Percentiles rank a stretch among this genome's conserved stretches.
Evolutionary conservation across 2,888 invertebrate genomes (phyloP).

Genomic region (Coelinius sp.): DNA sequence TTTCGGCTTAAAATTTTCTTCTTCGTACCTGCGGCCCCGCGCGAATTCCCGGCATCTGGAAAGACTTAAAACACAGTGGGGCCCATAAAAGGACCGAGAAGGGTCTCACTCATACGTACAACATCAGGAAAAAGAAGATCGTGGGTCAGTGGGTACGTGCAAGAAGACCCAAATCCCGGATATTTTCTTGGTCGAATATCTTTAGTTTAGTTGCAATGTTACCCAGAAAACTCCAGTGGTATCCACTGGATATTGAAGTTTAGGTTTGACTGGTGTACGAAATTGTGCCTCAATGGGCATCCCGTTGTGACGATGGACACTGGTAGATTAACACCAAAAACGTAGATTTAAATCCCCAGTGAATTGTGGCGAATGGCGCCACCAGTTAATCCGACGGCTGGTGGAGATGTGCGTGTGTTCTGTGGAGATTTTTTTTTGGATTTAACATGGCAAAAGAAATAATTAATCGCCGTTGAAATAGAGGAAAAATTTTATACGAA

Average conservation of each 20-base stretch:
- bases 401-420: slow-evolving; percentile 2
- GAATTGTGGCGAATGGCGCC: slow-evolving; percentile 52
- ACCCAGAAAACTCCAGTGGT: not conserved
- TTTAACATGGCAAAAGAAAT: not conserved
- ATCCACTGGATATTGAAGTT: not conserved
- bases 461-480: not conserved
- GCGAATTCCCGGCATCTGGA: slow-evolving; percentile 58
- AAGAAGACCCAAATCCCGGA: slow-evolving; percentile 50
- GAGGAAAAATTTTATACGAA: too few relatives aligned
- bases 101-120: slow-evolving; percentile 9
- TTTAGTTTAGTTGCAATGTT: not conserved
- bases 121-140: not conserved
- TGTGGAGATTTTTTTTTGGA: not conserved
- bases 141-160: slow-evolving; percentile 48
- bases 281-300: not conserved
- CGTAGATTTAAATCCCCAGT: slow-evolving; percentile 21
- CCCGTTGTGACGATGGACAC: slow-evolving; percentile 35
- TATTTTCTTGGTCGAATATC: slow-evolving; percentile 48
- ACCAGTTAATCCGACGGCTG: slow-evolving; percentile 54
- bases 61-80: slow-evolving; percentile 58
- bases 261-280: not conserved
- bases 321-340: slow-evolving; percentile 46
- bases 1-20: slow-evolving; percentile 44
- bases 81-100: slow-evolving; percentile 24
- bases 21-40: not conserved